Conservation (phyloP, 1,140 invertebrate species). For the Drosophila carrolli region DNA sequence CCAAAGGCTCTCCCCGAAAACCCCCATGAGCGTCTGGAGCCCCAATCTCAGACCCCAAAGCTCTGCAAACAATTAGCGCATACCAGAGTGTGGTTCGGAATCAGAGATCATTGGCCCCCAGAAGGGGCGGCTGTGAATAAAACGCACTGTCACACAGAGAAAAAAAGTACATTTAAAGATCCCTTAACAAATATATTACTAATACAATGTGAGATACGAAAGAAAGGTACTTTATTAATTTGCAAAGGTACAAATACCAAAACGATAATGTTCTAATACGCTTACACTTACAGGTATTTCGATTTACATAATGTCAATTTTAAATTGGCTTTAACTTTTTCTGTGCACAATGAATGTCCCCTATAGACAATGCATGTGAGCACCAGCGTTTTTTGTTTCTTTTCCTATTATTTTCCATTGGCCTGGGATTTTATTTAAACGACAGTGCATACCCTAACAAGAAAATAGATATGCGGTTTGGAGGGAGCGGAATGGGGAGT, state of each 20-base stretch:
- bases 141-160: constrained; percentile 25
- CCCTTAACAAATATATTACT: too few species aligned
- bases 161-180: background rate
- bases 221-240: too few species aligned
- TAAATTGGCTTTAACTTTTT: background rate
- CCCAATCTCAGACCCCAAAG: constrained; percentile 16
- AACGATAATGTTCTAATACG: too few species aligned
- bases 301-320: too few species aligned
- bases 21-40: background rate
- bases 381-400: constrained; percentile 11
- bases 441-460: constrained; percentile 28
- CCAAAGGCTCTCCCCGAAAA: constrained; percentile 32
- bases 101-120: constrained; percentile 49
- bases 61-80: constrained; percentile 69
- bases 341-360: constrained; percentile 15
- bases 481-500: constrained; percentile 20
- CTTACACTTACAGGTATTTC: too few species aligned
- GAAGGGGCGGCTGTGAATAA: constrained; percentile 24
- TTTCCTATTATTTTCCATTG: constrained; percentile 13
- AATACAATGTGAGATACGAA: too few species aligned
- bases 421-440: constrained; percentile 6
- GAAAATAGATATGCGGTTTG: constrained; percentile 29
- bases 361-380: constrained; percentile 60
- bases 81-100: constrained; percentile 37
- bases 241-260: too few species aligned